Conservation (phyloP, 1,140 invertebrate genomes). For the Lasioglossum baleicum region DNA sequence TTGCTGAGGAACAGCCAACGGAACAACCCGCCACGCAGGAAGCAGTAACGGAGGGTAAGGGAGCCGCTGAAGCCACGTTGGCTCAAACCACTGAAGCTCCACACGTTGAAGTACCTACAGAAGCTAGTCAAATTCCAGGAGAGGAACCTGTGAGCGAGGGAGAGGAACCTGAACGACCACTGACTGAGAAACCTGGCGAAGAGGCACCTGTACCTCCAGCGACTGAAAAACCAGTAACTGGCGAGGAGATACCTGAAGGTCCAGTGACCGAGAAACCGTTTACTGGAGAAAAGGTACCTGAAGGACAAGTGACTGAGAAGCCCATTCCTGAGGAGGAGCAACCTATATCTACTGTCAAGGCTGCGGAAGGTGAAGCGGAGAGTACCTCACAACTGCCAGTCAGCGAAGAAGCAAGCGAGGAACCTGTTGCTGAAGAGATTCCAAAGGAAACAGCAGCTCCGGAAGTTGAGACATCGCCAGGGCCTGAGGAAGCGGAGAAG, state of each 20-base stretch:
- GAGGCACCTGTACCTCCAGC: no score
- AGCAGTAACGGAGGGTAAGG: conserved; percentile 14
- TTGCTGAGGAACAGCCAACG: not conserved
- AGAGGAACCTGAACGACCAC: not conserved
- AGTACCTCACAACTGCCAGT: conserved; percentile 3
- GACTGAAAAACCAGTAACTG: no score
- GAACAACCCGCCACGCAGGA: conserved; percentile 11
- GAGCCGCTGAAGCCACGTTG: not conserved
- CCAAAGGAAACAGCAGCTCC: conserved; percentile 28
- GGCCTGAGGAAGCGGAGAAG: not conserved
- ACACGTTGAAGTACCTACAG: conserved; percentile 36
- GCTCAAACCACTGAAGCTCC: conserved; percentile 36
- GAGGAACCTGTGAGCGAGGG: conserved; percentile 23
- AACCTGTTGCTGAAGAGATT: conserved; percentile 21
- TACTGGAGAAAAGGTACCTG: no score
- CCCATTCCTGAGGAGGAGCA: not conserved
- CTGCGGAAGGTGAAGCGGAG: conserved; percentile 3
- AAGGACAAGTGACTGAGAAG: no score
- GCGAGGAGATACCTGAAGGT: no score
- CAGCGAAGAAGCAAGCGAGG: conserved; percentile 22
- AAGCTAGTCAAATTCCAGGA: conserved; percentile 17
- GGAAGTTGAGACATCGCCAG: not conserved
- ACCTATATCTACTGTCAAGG: not conserved
- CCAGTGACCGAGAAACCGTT: no score
- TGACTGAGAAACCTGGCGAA: no score